These are phyloP conservation scores for Orchestia grillus DNA, from an alignment of 1,140 invertebrate genomes.

Conservation along the genomic window DNA sequence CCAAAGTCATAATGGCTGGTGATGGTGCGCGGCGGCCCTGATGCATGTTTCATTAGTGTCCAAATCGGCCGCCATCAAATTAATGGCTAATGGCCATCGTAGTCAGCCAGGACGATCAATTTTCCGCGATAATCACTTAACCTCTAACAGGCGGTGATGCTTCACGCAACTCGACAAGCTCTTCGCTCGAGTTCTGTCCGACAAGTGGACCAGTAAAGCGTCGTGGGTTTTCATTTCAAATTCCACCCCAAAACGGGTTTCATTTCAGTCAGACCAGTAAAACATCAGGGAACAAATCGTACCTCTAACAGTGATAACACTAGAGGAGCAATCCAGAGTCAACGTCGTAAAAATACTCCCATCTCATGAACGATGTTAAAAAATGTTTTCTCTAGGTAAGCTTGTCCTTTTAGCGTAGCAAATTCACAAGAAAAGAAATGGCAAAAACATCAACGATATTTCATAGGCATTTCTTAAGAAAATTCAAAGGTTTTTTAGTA, in stretches of 20 bases:
- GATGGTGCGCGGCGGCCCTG: neutral
- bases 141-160: neutral
- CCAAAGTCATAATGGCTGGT: neutral
- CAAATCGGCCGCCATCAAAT: neutral
- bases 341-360: too few relatives aligned
- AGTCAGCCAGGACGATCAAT: neutral
- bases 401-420: too few relatives aligned
- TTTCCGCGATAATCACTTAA: neutral
- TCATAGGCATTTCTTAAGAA: too few relatives aligned
- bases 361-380: too few relatives aligned
- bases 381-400: too few relatives aligned
- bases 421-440: too few relatives aligned
- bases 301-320: too few relatives aligned
- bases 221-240: neutral
- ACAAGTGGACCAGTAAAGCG: neutral
- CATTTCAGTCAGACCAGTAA: too few relatives aligned
- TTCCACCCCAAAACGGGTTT: neutral
- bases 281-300: too few relatives aligned
- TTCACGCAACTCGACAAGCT: neutral
- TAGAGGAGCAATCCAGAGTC: too few relatives aligned
- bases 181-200: neutral
- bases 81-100: neutral
- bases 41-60: conserved; percentile 8
- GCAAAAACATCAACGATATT: too few relatives aligned
- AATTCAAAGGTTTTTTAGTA: too few relatives aligned